phyloP scores from a whole-genome alignment of 2,113 vertebrate genomes.

The Rhinolophus sinicus region DNA sequence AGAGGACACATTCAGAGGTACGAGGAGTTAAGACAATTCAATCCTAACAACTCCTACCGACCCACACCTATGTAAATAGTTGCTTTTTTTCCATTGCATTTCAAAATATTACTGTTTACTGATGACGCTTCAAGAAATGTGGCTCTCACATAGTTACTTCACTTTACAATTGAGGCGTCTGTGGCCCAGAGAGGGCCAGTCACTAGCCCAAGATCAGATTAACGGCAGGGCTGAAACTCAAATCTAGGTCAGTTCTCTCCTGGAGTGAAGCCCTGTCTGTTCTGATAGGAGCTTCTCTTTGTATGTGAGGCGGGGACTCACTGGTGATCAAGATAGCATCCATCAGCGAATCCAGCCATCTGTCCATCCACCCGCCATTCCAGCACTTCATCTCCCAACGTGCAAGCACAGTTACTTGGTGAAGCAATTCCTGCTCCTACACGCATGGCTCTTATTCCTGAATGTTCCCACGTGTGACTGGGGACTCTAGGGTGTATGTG shows the following conservation, averaged over 20 bases:
- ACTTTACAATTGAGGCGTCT: background rate
- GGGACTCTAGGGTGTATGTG: background rate
- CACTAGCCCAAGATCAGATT: background rate
- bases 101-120: background rate
- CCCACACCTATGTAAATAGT: too few relatives aligned
- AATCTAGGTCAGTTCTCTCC: background rate
- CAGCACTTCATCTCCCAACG: background rate
- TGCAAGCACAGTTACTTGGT: background rate
- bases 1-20: background rate
- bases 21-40: background rate
- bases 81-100: background rate
- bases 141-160: background rate
- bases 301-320: background rate
- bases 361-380: too few relatives aligned
- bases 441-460: background rate
- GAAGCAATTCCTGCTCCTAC: background rate
- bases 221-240: background rate
- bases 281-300: background rate
- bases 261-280: background rate
- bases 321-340: background rate
- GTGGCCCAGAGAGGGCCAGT: background rate
- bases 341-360: accelerated
- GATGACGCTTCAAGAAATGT: background rate
- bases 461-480: background rate
- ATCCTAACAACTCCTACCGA: background rate